Evolutionary conservation across 2,797 vertebrate species (phyloP).

Genomic region (Monodelphis domestica): DNA sequence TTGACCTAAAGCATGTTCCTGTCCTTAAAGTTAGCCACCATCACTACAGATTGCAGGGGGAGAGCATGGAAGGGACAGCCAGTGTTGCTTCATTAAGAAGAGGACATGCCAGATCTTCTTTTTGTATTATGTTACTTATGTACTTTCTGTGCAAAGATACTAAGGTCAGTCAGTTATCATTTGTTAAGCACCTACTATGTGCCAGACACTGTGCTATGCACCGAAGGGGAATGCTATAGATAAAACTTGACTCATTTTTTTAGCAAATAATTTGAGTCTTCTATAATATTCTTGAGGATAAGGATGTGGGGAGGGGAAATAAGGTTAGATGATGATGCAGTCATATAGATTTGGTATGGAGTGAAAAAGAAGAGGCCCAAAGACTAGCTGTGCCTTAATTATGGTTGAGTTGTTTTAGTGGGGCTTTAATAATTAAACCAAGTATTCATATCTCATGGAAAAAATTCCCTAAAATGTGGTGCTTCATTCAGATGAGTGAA

Average conservation of each 20-base stretch:
- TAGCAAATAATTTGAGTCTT: background rate
- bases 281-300: background rate
- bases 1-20: background rate
- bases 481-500: background rate
- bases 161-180: background rate
- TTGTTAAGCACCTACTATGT: constrained; percentile 10
- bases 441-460: background rate
- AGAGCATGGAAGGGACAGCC: background rate
- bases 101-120: background rate
- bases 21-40: background rate
- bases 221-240: background rate
- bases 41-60: background rate
- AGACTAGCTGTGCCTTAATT: background rate
- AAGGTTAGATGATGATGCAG: background rate
- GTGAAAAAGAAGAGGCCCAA: background rate
- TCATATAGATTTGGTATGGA: background rate
- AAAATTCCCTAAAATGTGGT: background rate
- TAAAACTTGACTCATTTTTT: background rate
- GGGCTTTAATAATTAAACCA: background rate
- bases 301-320: background rate
- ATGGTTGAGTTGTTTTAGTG: background rate
- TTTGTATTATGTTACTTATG: too few relatives aligned
- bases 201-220: background rate
- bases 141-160: background rate
- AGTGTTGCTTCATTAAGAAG: background rate